Percentiles rank a stretch among this genome's conserved stretches.
phyloP scores from a whole-genome alignment of 2,797 vertebrate genomes.

The Protonibea diacanthus region DNA sequence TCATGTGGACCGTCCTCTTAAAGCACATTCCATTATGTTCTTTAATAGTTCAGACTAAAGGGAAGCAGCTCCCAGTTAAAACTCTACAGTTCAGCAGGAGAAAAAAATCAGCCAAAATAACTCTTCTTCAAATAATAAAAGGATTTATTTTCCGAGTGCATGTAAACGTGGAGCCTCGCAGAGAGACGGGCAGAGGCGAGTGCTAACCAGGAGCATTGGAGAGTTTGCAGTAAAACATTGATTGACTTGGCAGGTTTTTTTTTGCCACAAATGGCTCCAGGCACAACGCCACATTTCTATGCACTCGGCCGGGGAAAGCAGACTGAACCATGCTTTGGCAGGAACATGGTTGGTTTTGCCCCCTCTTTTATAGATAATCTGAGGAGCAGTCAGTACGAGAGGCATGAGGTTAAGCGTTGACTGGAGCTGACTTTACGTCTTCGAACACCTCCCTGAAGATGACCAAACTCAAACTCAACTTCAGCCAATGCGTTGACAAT shows the following conservation, averaged over 20 bases:
- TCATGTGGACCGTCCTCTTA: slow-evolving; percentile 84
- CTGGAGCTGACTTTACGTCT: slow-evolving; percentile 74
- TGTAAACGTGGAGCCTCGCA: slow-evolving; percentile 79
- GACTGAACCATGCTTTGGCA: slow-evolving; percentile 84
- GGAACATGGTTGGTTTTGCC: slow-evolving; percentile 85
- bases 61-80: slow-evolving; percentile 76
- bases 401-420: slow-evolving; percentile 78
- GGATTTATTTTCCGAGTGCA: slow-evolving; percentile 80
- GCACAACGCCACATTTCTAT: slow-evolving; percentile 80
- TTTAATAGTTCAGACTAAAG: slow-evolving; percentile 75
- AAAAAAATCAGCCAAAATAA: slow-evolving; percentile 83
- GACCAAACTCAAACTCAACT: slow-evolving; percentile 74
- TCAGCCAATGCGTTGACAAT: slow-evolving; percentile 75
- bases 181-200: slow-evolving; percentile 14
- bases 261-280: slow-evolving; percentile 54
- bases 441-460: slow-evolving; percentile 39
- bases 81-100: slow-evolving; percentile 79
- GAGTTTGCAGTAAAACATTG: slow-evolving; percentile 35
- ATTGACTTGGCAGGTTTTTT: slow-evolving; percentile 35
- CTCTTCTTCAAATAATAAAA: slow-evolving; percentile 82
- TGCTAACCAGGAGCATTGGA: slow-evolving; percentile 59
- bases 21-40: slow-evolving; percentile 84
- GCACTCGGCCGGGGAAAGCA: slow-evolving; percentile 82
- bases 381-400: slow-evolving; percentile 76
- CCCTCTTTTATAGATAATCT: slow-evolving; percentile 86